Percentiles rank a stretch among this genome's conserved stretches.
Conservation (phyloP, 1,140 invertebrate species). For the Glossosoma conforme region DNA sequence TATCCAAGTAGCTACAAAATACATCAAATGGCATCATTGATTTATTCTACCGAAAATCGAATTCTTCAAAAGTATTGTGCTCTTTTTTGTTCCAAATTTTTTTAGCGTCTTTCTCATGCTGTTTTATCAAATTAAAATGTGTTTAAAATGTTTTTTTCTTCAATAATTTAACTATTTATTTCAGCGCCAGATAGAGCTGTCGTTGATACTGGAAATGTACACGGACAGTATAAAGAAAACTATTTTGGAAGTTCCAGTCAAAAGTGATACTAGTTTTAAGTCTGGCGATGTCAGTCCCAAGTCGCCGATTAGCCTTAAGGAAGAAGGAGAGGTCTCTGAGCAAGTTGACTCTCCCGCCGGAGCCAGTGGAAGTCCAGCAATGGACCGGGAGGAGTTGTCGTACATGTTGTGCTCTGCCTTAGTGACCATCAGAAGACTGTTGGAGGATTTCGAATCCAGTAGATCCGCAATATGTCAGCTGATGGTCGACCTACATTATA, state of each 20-base stretch:
- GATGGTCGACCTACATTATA: slow-evolving; percentile 28
- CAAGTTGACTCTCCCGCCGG: slow-evolving; percentile 10
- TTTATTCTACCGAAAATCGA: no score
- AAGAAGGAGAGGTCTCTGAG: slow-evolving; percentile 8
- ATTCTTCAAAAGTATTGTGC: neutral
- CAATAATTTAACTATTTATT: no score
- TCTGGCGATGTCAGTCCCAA: slow-evolving; percentile 20
- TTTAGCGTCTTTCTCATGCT: no score
- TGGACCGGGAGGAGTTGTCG: slow-evolving; percentile 18
- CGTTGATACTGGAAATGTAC: slow-evolving; percentile 53
- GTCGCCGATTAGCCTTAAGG: slow-evolving; percentile 9
- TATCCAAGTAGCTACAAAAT: no score
- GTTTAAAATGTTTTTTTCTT: no score
- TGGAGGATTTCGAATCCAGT: slow-evolving; percentile 30
- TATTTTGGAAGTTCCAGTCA: slow-evolving; percentile 19
- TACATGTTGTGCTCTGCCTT: slow-evolving; percentile 29
- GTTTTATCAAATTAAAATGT: no score
- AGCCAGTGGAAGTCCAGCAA: neutral
- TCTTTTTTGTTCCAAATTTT: no score
- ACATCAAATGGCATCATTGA: no score
- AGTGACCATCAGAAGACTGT: slow-evolving; percentile 25
- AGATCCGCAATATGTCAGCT: slow-evolving; percentile 29
- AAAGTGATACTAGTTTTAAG: slow-evolving; percentile 30
- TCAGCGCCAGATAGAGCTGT: slow-evolving; percentile 58
- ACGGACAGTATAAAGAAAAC: slow-evolving; percentile 37